Percentiles rank a stretch among this genome's conserved stretches.
Evolutionary conservation across 1,140 invertebrate genomes (phyloP).

Genomic region (Vollenhovia emeryi): DNA sequence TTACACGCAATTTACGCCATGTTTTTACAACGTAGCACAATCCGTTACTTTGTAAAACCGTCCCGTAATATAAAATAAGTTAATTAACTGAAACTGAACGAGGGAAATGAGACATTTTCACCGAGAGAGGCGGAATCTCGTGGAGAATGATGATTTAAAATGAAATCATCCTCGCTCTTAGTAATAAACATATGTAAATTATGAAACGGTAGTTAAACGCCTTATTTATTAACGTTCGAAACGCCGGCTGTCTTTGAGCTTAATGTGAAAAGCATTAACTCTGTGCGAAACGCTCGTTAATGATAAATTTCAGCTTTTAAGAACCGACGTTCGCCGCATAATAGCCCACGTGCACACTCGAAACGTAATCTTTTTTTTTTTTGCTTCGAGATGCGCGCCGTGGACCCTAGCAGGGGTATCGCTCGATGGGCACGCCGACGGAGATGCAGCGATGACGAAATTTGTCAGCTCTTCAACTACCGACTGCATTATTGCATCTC

Average conservation of each 20-base stretch:
- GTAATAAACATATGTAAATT: neutral
- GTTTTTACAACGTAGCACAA: neutral
- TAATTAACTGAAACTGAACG: neutral
- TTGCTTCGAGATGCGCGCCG: neutral
- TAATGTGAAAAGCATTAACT: neutral
- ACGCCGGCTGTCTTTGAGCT: neutral
- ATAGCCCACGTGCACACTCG: neutral
- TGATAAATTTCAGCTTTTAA: neutral
- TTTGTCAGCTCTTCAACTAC: conserved; percentile 57
- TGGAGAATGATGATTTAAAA: neutral
- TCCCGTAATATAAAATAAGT: neutral
- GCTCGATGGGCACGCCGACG: conserved; percentile 37
- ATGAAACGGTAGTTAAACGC: neutral
- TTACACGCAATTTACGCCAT: conserved; percentile 9
- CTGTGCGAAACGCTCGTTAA: neutral
- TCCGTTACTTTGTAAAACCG: conserved; percentile 4
- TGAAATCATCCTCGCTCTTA: neutral
- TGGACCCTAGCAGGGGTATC: neutral
- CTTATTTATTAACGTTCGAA: neutral
- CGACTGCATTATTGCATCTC: conserved; percentile 51
- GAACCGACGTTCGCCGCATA: neutral
- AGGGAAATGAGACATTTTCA: neutral
- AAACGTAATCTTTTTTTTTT: conserved; percentile 35
- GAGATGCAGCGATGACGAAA: conserved; percentile 49
- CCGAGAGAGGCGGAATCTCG: neutral